Evolutionary conservation across 1,140 invertebrate genomes (phyloP).

Genomic region (Musca vetustissima): DNA sequence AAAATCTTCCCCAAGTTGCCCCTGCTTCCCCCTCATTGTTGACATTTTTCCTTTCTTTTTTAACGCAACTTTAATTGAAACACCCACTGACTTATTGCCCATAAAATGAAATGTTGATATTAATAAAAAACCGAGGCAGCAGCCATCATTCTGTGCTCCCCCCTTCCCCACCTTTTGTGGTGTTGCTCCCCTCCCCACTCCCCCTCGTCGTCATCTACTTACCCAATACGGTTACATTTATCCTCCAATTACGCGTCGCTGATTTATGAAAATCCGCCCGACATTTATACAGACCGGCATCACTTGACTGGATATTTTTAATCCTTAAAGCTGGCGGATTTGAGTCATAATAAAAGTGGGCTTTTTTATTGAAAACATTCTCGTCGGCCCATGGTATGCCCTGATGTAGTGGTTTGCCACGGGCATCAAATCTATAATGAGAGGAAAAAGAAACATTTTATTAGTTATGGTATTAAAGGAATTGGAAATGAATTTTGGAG

Average conservation of each 20-base stretch:
- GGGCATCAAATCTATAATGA: constrained; percentile 64
- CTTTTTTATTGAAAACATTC: constrained; percentile 58
- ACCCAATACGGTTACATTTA: constrained; percentile 87
- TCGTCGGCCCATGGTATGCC: constrained; percentile 71
- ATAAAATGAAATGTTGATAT: background rate
- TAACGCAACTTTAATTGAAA: background rate
- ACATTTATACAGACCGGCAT: constrained; percentile 61
- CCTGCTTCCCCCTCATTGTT: too few species aligned
- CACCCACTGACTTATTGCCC: constrained; percentile 1
- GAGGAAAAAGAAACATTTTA: background rate
- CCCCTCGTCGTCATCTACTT: constrained; percentile 58
- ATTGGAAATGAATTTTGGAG: background rate
- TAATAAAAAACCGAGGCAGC: too few species aligned
- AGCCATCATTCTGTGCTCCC: too few species aligned
- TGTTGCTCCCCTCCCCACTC: background rate
- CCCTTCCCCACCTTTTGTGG: too few species aligned
- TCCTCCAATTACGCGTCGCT: constrained; percentile 81
- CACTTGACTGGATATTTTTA: constrained; percentile 48
- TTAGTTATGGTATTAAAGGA: too few species aligned
- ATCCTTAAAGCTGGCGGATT: constrained; percentile 51
- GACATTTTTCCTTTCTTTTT: too few species aligned
- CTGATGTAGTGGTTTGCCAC: constrained; percentile 61
- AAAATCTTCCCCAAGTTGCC: too few species aligned
- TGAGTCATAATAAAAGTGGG: constrained; percentile 53
- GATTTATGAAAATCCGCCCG: constrained; percentile 87